These are phyloP conservation scores for Archips crataeganus DNA, from an alignment of 2,888 invertebrate species.

Conservation along the genomic window DNA sequence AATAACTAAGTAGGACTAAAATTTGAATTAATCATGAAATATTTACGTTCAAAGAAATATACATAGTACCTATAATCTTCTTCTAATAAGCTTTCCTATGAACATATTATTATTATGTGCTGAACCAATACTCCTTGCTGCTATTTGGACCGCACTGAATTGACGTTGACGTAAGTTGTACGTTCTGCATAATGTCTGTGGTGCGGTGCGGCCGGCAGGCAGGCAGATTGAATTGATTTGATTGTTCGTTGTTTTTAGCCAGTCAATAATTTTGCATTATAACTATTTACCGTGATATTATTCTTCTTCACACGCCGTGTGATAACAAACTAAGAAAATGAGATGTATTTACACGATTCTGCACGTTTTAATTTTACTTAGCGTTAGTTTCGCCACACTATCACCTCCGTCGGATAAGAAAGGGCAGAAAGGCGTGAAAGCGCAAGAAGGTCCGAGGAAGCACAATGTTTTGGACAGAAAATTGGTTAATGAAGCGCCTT, in stretches of 20 bases:
- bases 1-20: no score
- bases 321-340: conserved; percentile 56
- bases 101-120: no score
- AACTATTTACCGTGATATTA: conserved; percentile 24
- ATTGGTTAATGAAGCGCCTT: conserved; percentile 89
- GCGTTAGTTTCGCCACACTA: conserved; percentile 75
- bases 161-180: conserved; percentile 11
- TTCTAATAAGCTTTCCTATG: no score
- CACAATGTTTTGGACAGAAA: conserved; percentile 89
- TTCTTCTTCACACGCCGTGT: conserved; percentile 13
- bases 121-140: not conserved
- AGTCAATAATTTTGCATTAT: conserved; percentile 33
- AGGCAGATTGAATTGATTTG: no score
- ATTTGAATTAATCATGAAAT: no score
- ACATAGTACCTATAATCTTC: no score
- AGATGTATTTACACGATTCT: conserved; percentile 67
- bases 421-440: conserved; percentile 75
- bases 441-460: conserved; percentile 86
- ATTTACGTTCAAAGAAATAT: no score
- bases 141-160: conserved; percentile 19
- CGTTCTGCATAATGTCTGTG: conserved; percentile 2
- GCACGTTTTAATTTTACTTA: conserved; percentile 68
- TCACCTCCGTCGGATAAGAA: conserved; percentile 80
- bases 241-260: conserved; percentile 18
- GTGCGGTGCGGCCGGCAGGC: conserved; percentile 15